Evolutionary conservation across 1,140 invertebrate species (phyloP).

Genomic region (Apocrypta bakeri): DNA sequence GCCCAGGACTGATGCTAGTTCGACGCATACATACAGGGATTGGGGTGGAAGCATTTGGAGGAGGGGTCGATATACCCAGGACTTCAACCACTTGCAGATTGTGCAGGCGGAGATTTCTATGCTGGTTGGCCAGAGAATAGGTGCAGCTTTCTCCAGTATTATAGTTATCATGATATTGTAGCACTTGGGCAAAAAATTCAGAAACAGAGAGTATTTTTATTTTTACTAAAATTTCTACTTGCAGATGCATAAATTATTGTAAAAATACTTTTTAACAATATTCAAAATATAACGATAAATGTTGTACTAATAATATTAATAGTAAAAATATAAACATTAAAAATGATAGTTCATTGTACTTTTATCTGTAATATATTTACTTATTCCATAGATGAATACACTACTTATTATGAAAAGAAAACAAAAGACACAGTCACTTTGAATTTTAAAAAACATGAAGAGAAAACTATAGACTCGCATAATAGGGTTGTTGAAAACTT

Average conservation of each 20-base stretch:
- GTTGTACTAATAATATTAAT: neutral
- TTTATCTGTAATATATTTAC: too few species aligned
- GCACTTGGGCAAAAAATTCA: neutral
- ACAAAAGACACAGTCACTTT: too few species aligned
- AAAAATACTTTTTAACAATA: too few species aligned
- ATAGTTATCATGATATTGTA: neutral
- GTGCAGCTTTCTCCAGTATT: neutral
- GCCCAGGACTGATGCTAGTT: constrained; percentile 67
- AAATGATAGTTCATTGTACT: neutral
- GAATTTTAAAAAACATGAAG: too few species aligned
- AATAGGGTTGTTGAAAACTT: constrained; percentile 24
- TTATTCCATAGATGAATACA: too few species aligned
- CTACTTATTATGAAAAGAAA: too few species aligned
- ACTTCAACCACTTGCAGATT: constrained; percentile 45
- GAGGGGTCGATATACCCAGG: constrained; percentile 57
- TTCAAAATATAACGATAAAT: too few species aligned
- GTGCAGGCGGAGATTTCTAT: constrained; percentile 44
- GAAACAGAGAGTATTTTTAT: neutral
- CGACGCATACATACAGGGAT: constrained; percentile 54
- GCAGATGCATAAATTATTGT: too few species aligned
- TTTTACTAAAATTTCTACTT: too few species aligned
- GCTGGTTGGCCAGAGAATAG: constrained; percentile 20
- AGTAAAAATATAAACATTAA: neutral
- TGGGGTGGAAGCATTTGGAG: constrained; percentile 54
- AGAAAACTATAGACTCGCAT: constrained; percentile 47